Base-by-base conservation (phyloP, 2,797 vertebrate genomes). In the Salmo trutta region DNA sequence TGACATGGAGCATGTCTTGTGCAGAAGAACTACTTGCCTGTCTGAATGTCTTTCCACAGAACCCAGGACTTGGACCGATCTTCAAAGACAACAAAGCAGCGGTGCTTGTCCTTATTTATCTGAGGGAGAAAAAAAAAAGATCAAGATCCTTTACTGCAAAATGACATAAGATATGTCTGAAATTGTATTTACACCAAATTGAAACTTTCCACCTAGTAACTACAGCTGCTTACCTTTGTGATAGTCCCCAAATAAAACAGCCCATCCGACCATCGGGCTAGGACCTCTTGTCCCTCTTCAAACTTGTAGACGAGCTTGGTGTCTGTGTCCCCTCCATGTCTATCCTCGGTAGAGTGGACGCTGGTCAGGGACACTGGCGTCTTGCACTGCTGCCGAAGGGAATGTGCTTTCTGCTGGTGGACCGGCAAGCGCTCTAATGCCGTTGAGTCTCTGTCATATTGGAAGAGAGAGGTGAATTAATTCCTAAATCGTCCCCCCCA, bases 231-330 rank as follows among this genome's bases (percentile, higher is more conserved):
- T 41, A 36, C 54, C 59, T 70, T 70, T 0, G 71, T 53, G 92
- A 99, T 96, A 91, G 96, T 99, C 92, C 97, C 98, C 95, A 99
- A 95, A 93, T 99, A 99, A 95, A 99, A 99, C 88, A 99, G 95
- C 91, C 97, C 98, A 93, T 99, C 98, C 89, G 97, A 99, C 98
- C 98, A 99, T 84, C 97, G 96, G 93, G 98, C 98, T 96, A 99
- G 91, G 93, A 99, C 98, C 90, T 99, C 97, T 92, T 99, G 98
- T 90, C 97, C 97, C 86, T 99, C 98, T 92, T 96, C 95, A 92
- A 99, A 99, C 95, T 96, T 97, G 91, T 93, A 94, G 83, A 95
- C 90, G 85, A 94, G 92, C 89, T 95, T 97, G 93, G 92, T 91
- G 84, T 95, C 89, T 72, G 92, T 91, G 84, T 95, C 89, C 75